Evolutionary conservation across 2,797 vertebrate genomes (phyloP).

Genomic region (Masticophis lateralis): DNA sequence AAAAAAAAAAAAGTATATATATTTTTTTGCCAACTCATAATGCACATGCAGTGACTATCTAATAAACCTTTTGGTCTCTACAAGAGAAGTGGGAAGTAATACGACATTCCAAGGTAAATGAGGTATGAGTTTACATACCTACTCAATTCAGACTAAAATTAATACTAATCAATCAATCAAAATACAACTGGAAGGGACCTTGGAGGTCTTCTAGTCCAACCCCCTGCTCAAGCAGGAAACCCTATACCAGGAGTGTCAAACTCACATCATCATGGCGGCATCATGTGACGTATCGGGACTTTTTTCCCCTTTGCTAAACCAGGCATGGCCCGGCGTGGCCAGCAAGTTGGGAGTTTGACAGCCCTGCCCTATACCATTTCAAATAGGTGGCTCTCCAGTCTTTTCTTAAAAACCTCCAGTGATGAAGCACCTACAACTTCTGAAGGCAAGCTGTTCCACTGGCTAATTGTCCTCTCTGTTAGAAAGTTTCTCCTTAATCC

Average conservation of each 20-base stretch:
- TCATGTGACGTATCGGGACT: no score
- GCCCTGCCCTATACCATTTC: neutral
- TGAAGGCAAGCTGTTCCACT: neutral
- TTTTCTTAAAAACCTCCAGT: neutral
- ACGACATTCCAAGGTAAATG: neutral
- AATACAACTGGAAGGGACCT: neutral
- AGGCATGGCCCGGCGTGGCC: no score
- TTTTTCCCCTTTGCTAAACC: no score
- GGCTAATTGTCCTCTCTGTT: neutral
- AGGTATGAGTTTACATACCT: neutral
- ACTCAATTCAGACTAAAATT: neutral
- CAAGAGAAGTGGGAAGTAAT: neutral
- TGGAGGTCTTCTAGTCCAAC: neutral
- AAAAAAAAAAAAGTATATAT: no score
- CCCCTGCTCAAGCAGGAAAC: no score
- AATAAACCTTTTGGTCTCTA: neutral
- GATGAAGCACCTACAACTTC: neutral
- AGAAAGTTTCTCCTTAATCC: neutral
- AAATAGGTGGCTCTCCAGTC: neutral
- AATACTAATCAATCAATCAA: neutral
- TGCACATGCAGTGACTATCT: fast-evolving
- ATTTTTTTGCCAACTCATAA: neutral
- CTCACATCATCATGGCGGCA: no score
- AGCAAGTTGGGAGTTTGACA: no score
- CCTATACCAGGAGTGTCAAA: no score